Evolutionary conservation across 2,113 vertebrate species (phyloP), one percentile per base, ranked within the genome.

Genomic region (Microcebus murinus): DNA sequence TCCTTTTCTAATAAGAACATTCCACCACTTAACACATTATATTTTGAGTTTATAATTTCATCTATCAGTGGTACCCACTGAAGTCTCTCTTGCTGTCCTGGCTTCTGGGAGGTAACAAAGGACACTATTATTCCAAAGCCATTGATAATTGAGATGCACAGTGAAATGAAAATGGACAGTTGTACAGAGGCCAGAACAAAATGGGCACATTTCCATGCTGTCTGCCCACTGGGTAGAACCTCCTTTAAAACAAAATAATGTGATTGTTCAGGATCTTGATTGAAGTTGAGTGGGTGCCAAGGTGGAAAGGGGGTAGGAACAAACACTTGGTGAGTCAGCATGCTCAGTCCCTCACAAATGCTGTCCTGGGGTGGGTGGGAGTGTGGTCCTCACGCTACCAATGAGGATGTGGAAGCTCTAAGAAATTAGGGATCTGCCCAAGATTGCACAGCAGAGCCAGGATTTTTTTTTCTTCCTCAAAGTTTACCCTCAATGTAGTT

Each of bases 331-430:
- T 2, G 61, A 11, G 84, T 25, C 31, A 0, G 0, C 9, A 34
- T n/a, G 29, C 0, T 48, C 11, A 14, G 52, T 1, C 4, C n/a
- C 31, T 55, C 18, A 4, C 0, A 0, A 11, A 7, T 0, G 23
- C 27, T 6, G 1, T 27, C 34, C 50, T 0, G 15, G 27, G 70
- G 17, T 27, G n/a, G 48, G 15, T 0, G 21, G 8, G 8, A 25
- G 71, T 0, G 6, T 55, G 3, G 10, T 63, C 36, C 34, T 3
- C 11, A 0, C 0, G 0, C 34, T 34, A 0, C 0, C 27, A 42
- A 29, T 9, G 31, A 17, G 61, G 68, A 39, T 10, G 1, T 8
- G 77, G 61, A 4, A 12, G 42, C 18, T 0, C 6, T 13, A 15
- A 39, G 57, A 73, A 20, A 7, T 52, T 1, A 23, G 14, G 21